A percentile compares a stretch with the other conserved stretches of the same genome.
phyloP scores from a whole-genome alignment of 2,888 invertebrate species.

The Argynnis bischoffii region DNA sequence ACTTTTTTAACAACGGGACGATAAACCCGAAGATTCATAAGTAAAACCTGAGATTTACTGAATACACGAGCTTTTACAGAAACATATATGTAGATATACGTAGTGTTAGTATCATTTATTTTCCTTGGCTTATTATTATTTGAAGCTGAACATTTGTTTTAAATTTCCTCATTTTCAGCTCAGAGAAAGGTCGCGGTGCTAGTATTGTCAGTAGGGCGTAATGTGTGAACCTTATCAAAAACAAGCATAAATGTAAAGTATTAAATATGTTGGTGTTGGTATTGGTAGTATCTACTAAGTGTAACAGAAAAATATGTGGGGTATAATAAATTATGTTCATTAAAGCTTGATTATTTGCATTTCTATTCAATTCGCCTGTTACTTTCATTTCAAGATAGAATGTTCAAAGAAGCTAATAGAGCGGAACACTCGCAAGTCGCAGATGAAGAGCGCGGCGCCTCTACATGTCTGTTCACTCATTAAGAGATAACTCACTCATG shows the following conservation, averaged over 20 bases:
- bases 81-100: not conserved
- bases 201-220: not conserved
- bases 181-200: not conserved
- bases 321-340: too few relatives aligned
- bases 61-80: not conserved
- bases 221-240: too few relatives aligned
- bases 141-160: not conserved
- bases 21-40: too few relatives aligned
- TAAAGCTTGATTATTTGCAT: not conserved
- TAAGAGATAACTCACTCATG: not conserved
- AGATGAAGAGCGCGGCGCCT: not conserved
- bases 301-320: too few relatives aligned
- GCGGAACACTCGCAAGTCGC: slow-evolving; percentile 11
- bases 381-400: slow-evolving; percentile 21
- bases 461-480: not conserved
- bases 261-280: too few relatives aligned
- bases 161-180: not conserved
- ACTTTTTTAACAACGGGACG: too few relatives aligned
- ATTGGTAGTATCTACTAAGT: too few relatives aligned
- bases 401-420: slow-evolving; percentile 20
- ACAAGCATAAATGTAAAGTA: too few relatives aligned
- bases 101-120: too few relatives aligned
- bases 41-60: not conserved
- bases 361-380: not conserved
- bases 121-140: too few relatives aligned